These are phyloP conservation scores for Mastomys natalensis DNA, from an alignment of 2,113 vertebrate species.

Conservation along the genomic window DNA sequence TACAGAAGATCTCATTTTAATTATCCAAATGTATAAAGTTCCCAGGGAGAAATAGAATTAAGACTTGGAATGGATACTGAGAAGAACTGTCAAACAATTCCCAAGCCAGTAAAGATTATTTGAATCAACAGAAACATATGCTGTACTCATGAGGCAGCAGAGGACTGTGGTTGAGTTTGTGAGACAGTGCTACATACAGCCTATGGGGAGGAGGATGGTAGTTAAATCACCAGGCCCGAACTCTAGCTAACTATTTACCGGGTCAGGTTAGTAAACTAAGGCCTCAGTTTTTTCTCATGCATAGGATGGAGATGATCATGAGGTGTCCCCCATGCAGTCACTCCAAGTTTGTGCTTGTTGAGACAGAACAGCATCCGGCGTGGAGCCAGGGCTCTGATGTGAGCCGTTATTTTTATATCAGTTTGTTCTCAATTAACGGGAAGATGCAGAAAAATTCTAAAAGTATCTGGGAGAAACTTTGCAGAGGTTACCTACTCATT, in stretches of 20 bases:
- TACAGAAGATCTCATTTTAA: slow-evolving; percentile 4
- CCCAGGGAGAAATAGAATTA: neutral
- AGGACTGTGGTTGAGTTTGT: neutral
- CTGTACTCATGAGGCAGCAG: neutral
- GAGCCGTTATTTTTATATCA: slow-evolving; percentile 27
- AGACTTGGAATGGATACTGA: neutral
- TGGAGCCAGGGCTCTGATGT: neutral
- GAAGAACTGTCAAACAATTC: neutral
- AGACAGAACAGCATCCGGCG: neutral
- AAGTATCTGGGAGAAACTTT: neutral
- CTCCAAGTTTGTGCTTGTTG: neutral
- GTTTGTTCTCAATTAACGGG: slow-evolving; percentile 1
- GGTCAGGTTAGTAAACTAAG: neutral
- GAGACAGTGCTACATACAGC: neutral
- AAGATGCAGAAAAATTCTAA: neutral
- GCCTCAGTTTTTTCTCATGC: neutral
- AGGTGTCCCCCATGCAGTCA: too few species aligned
- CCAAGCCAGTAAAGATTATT: neutral
- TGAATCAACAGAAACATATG: neutral
- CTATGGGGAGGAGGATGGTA: too few species aligned
- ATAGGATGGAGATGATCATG: neutral
- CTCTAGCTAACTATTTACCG: neutral
- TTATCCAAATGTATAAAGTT: slow-evolving; percentile 34
- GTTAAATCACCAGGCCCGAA: neutral
- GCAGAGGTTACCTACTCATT: neutral